Base-by-base conservation (phyloP, 2,888 invertebrate species). In the Volucella inanis region DNA sequence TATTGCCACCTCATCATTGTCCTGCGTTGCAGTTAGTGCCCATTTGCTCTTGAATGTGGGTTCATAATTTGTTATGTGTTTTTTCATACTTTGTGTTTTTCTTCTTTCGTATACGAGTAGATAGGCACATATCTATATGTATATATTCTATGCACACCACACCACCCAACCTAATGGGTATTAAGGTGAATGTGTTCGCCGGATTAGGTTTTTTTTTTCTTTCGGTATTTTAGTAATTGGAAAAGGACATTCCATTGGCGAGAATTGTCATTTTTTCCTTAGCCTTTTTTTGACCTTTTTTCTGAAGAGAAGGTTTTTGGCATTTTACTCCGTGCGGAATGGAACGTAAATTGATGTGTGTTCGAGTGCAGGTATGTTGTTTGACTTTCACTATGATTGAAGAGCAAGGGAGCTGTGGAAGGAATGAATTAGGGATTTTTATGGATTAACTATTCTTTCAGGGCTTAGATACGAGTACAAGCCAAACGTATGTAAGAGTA, bases 261-360 rank as follows among this genome's bases (percentile, higher is more conserved):
- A 70, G 68, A 83, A 79, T 75, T 75, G 65, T 52, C 59, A 77
- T 71, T 81, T 71, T 74, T 68, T 45, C 72, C 8, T 50, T 59
- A 45, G 11, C 6, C 39, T 71, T 55, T 68, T 22, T 15, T 39
- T 8, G 39, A 70, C 47, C 41, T 70, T 77, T 78, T 75, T 81
- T 70, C 70, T 81, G 65, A 18, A 12, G 64, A 64, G n/a, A 50
- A 74, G 76, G 70, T 81, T 80, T 59, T 72, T 72, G 41, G 57
- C 71, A 81, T 85, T 77, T 81, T 64, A 57, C 64, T 67, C 72
- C 81, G 74, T 85, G 85, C 49, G 77, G 85, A 85, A 85, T 81
- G 85, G 85, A 85, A 85, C 81, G 85, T 85, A 85, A 85, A 85
- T 85, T 81, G 81, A 81, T 85, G 81, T 85, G 76, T 62, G 84